Evolutionary conservation across 2,888 invertebrate genomes (phyloP).

Genomic region (Cheilosia vulpina): DNA sequence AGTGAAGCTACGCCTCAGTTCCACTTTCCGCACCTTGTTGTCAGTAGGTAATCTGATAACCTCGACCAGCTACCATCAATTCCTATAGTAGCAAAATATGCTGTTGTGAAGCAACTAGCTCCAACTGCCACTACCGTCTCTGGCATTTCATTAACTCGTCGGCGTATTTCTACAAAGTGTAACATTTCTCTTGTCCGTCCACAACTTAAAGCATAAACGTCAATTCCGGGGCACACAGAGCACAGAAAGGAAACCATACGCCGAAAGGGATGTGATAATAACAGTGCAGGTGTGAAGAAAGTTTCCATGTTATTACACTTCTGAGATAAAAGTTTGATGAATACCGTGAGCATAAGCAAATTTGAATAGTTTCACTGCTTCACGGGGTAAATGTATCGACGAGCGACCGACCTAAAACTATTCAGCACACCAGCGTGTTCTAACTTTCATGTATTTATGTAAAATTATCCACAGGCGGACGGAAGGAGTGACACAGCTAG

Average conservation of each 20-base stretch:
- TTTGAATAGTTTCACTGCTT: slow-evolving; percentile 51
- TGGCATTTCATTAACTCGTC: slow-evolving; percentile 59
- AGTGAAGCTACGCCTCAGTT: slow-evolving; percentile 19
- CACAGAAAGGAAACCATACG: neutral
- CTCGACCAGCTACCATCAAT: slow-evolving; percentile 18
- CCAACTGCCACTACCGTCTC: slow-evolving; percentile 45
- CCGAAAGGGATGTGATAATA: slow-evolving; percentile 48
- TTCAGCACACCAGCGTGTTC: slow-evolving; percentile 1
- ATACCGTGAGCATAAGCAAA: slow-evolving; percentile 19
- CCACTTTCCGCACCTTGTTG: slow-evolving; percentile 17
- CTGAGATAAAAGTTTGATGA: slow-evolving; percentile 61
- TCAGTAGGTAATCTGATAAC: slow-evolving; percentile 28
- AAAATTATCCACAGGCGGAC: too few species aligned
- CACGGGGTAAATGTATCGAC: neutral
- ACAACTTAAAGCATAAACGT: slow-evolving; percentile 52
- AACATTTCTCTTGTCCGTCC: slow-evolving; percentile 42
- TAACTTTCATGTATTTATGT: slow-evolving; percentile 11
- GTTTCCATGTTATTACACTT: slow-evolving; percentile 49
- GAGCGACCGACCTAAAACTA: neutral
- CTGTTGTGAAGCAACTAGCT: slow-evolving; percentile 26
- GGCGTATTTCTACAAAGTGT: slow-evolving; percentile 45
- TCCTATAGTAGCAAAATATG: slow-evolving; percentile 2
- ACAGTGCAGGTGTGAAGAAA: slow-evolving; percentile 52
- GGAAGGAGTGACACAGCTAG: too few species aligned
- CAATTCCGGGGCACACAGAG: slow-evolving; percentile 39